Evolutionary conservation across 2,888 invertebrate species (phyloP).

Genomic region (Cotesia congregata): DNA sequence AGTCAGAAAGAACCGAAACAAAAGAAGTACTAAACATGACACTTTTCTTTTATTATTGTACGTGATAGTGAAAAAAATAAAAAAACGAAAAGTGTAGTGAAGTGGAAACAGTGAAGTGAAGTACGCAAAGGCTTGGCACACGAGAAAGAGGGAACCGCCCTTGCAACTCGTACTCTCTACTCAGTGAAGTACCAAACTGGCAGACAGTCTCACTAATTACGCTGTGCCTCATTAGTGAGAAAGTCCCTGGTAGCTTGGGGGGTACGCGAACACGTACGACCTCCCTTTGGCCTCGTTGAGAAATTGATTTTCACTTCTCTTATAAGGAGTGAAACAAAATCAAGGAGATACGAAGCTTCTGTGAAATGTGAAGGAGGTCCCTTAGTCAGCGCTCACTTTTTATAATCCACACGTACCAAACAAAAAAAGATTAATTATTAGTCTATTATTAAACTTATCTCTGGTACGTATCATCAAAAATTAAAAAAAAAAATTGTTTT

Average conservation of each 20-base stretch:
- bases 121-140: constrained; percentile 34
- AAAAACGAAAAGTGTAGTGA: constrained; percentile 12
- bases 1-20: neutral
- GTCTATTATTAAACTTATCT: constrained; percentile 1
- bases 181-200: constrained; percentile 47
- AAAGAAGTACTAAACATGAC: neutral
- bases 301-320: constrained; percentile 58
- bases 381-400: constrained; percentile 15
- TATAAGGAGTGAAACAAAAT: constrained; percentile 30
- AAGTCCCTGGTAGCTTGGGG: constrained; percentile 59
- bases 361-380: constrained; percentile 23
- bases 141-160: constrained; percentile 33
- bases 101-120: constrained; percentile 22
- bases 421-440: constrained; percentile 13
- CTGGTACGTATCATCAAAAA: neutral
- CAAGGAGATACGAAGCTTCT: constrained; percentile 21
- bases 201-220: constrained; percentile 71
- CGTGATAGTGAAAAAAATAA: constrained; percentile 29
- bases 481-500: neutral
- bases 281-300: constrained; percentile 62
- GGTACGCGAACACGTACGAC: constrained; percentile 58
- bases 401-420: constrained; percentile 4
- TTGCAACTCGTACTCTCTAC: constrained; percentile 31
- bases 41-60: constrained; percentile 25
- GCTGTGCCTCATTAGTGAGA: constrained; percentile 69